Base-by-base conservation (phyloP, 2,113 vertebrate genomes). In the Excalfactoria chinensis region DNA sequence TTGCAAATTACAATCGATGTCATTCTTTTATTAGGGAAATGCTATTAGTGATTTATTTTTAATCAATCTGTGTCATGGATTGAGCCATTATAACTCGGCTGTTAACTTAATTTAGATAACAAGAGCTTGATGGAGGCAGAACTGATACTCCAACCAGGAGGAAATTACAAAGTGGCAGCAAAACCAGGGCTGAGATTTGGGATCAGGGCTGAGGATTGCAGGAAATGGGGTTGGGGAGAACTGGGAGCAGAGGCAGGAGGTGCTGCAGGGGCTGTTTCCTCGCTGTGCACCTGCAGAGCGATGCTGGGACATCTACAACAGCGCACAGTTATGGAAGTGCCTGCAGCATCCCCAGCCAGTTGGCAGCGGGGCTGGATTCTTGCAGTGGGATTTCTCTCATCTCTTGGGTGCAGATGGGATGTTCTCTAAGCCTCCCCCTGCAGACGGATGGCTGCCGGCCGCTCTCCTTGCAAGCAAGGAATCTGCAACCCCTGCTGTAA, bases 331-430 rank as follows among this genome's bases (percentile, higher is more conserved):
- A 41, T 74, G 6, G 28, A 88, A 30, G 9, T 41, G 7, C 11
- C 84, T 13, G 4, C 75, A 37, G 86, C 79, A 22, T 88, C 73
- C 72, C 56, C 80, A 7, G 92, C 92, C 92, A 94, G 88, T 9
- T 96, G 94, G 95, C 94, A 78, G 91, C 66, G 4, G 48, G 1
- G 7, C 1, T 1, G 8, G 84, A 95, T 95, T 95, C 91, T 91
- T 92, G 94, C 6, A 81, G 91, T 86, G 91, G 93, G 95, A 66
- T 87, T 81, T 84, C 90, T 95, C 53, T 37, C 2, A 72, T 64
- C 95, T 81, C 90, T 74, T 2, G 88, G 74, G 85, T 55, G 75
- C 56, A 41, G 71, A 89, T 22, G 62, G 82, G 83, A 56, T 0
- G 0, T 4, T 62, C 88, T 78, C 86, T 81, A 37, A 62, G 88